Conservation (phyloP, 2,888 invertebrate species). For the Ormyrus rosae region DNA sequence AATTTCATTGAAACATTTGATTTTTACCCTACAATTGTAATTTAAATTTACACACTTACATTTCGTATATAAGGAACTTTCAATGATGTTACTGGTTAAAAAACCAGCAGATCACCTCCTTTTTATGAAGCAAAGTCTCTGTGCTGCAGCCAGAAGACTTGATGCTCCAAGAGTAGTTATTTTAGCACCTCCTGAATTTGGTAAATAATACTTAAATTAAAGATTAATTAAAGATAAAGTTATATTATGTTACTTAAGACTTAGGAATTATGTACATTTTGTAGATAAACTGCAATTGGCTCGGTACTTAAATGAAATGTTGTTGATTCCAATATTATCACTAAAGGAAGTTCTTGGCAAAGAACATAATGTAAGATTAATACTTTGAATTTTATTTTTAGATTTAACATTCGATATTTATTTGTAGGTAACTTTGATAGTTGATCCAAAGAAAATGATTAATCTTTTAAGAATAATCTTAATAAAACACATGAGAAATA, state of each 20-base stretch:
- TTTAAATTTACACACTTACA: neutral
- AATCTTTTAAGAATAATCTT: slow-evolving; percentile 66
- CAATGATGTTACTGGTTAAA: slow-evolving; percentile 79
- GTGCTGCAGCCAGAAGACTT: slow-evolving; percentile 76
- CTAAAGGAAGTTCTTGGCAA: slow-evolving; percentile 57
- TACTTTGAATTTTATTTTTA: slow-evolving; percentile 7
- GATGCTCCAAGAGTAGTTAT: slow-evolving; percentile 79
- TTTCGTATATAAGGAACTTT: slow-evolving; percentile 77
- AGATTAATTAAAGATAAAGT: neutral
- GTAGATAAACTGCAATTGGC: slow-evolving; percentile 63
- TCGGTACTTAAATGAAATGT: slow-evolving; percentile 59
- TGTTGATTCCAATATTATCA: slow-evolving; percentile 60
- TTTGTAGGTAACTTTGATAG: slow-evolving; percentile 10
- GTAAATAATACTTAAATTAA: slow-evolving; percentile 58
- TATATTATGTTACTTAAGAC: neutral
- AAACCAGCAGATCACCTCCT: slow-evolving; percentile 81
- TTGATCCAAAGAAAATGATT: slow-evolving; percentile 42
- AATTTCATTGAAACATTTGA: slow-evolving; percentile 49
- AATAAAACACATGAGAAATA: slow-evolving; percentile 67
- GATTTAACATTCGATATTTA: neutral
- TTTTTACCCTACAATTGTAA: neutral
- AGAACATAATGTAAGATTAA: slow-evolving; percentile 28
- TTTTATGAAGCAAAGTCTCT: slow-evolving; percentile 80
- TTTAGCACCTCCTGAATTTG: slow-evolving; percentile 77
- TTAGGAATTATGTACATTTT: neutral